Conservation (phyloP, 1,140 invertebrate genomes). For the Drosophila watanabei region DNA sequence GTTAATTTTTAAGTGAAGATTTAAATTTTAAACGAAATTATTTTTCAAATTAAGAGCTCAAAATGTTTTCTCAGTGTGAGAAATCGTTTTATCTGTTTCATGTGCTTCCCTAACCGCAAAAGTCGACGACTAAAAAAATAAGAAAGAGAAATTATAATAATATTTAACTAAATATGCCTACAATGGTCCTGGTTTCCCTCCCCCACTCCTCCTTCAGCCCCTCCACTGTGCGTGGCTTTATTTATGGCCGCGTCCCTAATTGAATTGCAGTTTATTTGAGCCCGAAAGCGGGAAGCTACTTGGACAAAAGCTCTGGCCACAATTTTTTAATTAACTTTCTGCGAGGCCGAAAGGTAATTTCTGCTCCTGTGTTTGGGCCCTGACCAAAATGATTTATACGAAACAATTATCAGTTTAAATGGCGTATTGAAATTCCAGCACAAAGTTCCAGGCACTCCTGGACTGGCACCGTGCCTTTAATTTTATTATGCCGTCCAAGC, state of each 20-base stretch:
- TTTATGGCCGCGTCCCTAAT: slow-evolving; percentile 77
- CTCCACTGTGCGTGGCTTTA: slow-evolving; percentile 50
- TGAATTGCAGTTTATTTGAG: slow-evolving; percentile 82
- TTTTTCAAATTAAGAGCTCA: neutral
- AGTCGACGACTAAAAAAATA: slow-evolving; percentile 31
- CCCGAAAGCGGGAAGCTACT: slow-evolving; percentile 53
- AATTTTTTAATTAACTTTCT: slow-evolving; percentile 83
- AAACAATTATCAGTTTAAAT: slow-evolving; percentile 84
- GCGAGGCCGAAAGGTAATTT: slow-evolving; percentile 59
- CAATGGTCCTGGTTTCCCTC: slow-evolving; percentile 8
- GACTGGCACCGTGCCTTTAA: slow-evolving; percentile 66
- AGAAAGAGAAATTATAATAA: slow-evolving; percentile 74
- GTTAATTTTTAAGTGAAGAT: too few relatives aligned
- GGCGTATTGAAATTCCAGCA: slow-evolving; percentile 76
- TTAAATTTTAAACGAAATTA: neutral
- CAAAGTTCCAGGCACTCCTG: slow-evolving; percentile 56
- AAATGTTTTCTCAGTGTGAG: slow-evolving; percentile 1
- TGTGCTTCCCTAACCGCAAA: slow-evolving; percentile 46
- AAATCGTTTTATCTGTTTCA: slow-evolving; percentile 57
- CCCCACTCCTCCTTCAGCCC: slow-evolving; percentile 7
- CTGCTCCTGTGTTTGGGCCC: slow-evolving; percentile 22
- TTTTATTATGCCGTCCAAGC: slow-evolving; percentile 76
- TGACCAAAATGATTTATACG: slow-evolving; percentile 71
- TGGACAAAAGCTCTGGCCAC: slow-evolving; percentile 77
- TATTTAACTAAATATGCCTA: slow-evolving; percentile 78